phyloP scores from a whole-genome alignment of 2,888 invertebrate genomes.

The Sialis lutaria region DNA sequence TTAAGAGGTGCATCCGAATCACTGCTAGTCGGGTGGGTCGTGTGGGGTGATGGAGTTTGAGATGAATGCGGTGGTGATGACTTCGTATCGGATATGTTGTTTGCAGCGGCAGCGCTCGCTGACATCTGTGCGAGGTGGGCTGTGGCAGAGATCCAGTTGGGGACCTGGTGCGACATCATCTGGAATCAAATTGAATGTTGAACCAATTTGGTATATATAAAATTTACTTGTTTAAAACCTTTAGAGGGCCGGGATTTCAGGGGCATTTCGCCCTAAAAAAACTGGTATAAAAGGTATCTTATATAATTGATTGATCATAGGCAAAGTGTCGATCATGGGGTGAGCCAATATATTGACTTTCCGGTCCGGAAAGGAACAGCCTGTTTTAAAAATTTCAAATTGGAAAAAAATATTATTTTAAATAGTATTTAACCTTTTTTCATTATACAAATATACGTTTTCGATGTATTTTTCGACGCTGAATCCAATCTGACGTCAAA shows the following conservation, averaged over 20 bases:
- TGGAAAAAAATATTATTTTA: no score
- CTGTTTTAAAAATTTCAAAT: no score
- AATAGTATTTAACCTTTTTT: no score
- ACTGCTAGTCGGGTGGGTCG: conserved; percentile 21
- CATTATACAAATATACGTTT: no score
- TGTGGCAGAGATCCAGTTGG: conserved; percentile 45
- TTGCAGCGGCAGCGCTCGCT: conserved; percentile 22
- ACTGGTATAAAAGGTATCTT: no score
- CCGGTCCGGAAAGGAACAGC: no score
- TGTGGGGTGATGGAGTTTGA: conserved; percentile 15
- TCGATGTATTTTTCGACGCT: not conserved
- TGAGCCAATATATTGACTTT: no score
- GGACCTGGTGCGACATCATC: conserved; percentile 35
- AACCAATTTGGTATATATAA: not conserved
- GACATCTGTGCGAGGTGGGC: conserved; percentile 57
- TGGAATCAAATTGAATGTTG: conserved; percentile 15
- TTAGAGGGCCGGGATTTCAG: no score
- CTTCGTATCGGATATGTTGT: conserved; percentile 19
- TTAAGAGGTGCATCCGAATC: conserved; percentile 77
- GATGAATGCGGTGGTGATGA: conserved; percentile 15
- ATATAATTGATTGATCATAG: no score
- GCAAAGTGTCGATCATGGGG: no score
- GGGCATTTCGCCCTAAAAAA: no score
- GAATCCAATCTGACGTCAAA: no score
- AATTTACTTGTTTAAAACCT: not conserved